Evolutionary conservation across 1,140 invertebrate species (phyloP), one percentile per base, ranked within the genome.

Genomic region (Thalassaphorura encarpata): DNA sequence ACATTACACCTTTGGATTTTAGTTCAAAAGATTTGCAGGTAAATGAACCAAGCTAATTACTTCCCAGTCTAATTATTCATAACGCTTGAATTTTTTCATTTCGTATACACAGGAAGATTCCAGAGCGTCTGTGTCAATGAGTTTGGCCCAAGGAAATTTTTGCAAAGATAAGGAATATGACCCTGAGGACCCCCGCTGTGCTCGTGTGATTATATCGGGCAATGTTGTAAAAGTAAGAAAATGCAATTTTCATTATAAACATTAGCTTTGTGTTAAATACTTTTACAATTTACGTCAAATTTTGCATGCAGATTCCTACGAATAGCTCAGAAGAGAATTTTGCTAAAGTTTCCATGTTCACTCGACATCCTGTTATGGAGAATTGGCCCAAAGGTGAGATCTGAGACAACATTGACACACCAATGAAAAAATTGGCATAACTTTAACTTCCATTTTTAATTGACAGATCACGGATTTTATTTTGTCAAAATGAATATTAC

Each of bases 151-250:
- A 71, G 78, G 76, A 0, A 64, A 77, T 47, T 85, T 80, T 61
- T 89, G 85, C 64, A 69, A 73, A 43, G 69, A 71, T 1, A 71
- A 80, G 46, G 68, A 76, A 45, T 80, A 76, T 54, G 85, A 89
- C 69, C 82, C 85, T 0, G 84, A 88, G 75, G 85, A 88, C 71
- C 85, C 87, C 1, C 75, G 83, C 15, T 89, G 87, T 75, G 80
- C 83, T 1, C 77, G 83, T 50, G 73, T 84, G 0, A 81, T 86
- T 62, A 72, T 89, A 1, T 78, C 79, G 24, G 85, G 86, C 36
- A 77, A 76, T 67, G 79, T 87, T 55, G 71, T 77, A 51, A 75
- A 76, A 74, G 84, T 87, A 69, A 68, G 21, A 16, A 56, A 4
- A 0, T 56, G 33, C 11, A 36, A 36, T 36, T 11, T 36, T 11